Base-by-base conservation (phyloP, 2,888 invertebrate species). In the Minunthozetes semirufus region DNA sequence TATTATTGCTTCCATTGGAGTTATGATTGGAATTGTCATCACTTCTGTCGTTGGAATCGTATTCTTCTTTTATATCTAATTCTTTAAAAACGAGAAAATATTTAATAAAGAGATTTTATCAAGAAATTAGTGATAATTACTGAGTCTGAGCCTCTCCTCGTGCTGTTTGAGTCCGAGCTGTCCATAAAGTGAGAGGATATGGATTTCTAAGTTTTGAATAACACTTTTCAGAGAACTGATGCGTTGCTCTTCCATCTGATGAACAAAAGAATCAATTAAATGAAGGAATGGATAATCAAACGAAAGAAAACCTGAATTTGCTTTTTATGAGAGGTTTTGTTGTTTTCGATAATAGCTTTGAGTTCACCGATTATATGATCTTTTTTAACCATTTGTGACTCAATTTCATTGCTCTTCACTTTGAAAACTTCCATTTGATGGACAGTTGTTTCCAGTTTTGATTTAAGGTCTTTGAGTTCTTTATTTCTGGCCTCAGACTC, bases 131-230 rank as follows among this genome's bases (percentile, higher is more conserved):
- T 33, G 3, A 3, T 8, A 33, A 33, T 9, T 50, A 70, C 70
- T 56, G 6, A 17, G 15, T 70, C 50, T 19, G 27, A 70, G 70
- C n/a, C 70, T 46, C 46, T 70, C 13, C 19, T 70, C 70, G 42
- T 70, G 70, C 46, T 70, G 22, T 38, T 38, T 70, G 33, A 70
- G 29, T 4, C 70, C 70, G 19, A 70, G 19, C 27, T 70, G 48
- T 19, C 48, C 70, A 33, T 70, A 70, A 42, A 70, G 70, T 22
- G 22, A 33, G 11, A 70, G 70, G 19, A 70, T 70, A 27, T 70
- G 70, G 29, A 33, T 33, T 42, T 70, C 70, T 17, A 70, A 38
- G 38, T 50, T 33, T 48, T 48, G 48, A 15, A 70, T 50, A 9
- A 70, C 50, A n/a, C 22, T 46, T 19, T 38, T 50, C 27, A 70